Conservation (phyloP, 1,140 invertebrate genomes). For the Choristoneura fumiferana region DNA sequence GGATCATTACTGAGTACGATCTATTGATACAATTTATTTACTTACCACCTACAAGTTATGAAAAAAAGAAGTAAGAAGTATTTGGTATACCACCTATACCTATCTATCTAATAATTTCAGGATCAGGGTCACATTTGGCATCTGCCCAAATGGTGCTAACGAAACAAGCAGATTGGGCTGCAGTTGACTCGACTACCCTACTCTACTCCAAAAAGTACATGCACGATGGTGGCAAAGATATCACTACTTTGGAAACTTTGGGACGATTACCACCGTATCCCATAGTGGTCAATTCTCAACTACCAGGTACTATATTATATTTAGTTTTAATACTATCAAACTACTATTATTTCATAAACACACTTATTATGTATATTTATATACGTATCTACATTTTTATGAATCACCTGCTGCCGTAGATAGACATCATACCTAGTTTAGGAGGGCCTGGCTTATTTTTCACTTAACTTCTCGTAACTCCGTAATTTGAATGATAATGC, state of each 20-base stretch:
- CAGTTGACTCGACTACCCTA: conserved; percentile 81
- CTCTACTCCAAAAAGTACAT: conserved; percentile 78
- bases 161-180: conserved; percentile 81
- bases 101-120: conserved; percentile 60
- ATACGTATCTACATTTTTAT: background rate
- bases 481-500: background rate
- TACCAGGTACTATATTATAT: conserved; percentile 78
- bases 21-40: too few relatives aligned
- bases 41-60: too few relatives aligned
- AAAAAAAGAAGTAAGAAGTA: background rate
- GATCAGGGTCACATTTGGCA: conserved; percentile 80
- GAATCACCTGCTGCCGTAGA: too few relatives aligned
- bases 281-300: conserved; percentile 78
- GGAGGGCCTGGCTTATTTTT: background rate
- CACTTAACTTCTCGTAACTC: conserved; percentile 11
- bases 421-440: too few relatives aligned
- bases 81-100: conserved; percentile 6
- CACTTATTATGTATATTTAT: conserved; percentile 10
- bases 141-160: conserved; percentile 81
- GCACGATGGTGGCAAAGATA: conserved; percentile 79
- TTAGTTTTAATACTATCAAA: too few relatives aligned
- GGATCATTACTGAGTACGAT: conserved; percentile 78
- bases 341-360: too few relatives aligned
- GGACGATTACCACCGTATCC: conserved; percentile 82
- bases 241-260: conserved; percentile 79